Percentiles rank a stretch among this genome's conserved stretches.
Conservation (phyloP, 2,888 invertebrate genomes). For the Orthosia incerta region DNA sequence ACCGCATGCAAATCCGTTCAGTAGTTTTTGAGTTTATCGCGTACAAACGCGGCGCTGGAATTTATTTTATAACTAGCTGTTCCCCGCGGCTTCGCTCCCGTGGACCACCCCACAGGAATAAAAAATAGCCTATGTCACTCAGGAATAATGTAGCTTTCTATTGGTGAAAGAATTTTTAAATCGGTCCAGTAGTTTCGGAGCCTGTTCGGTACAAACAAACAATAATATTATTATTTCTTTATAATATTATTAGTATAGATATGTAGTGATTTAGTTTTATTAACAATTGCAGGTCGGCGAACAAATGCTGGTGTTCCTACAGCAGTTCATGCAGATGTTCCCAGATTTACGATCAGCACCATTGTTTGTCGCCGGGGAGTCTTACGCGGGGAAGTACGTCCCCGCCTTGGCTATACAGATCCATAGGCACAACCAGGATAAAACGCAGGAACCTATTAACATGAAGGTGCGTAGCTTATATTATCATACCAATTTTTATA, state of each 20-base stretch:
- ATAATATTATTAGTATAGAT: too few species aligned
- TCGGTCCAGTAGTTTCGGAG: too few species aligned
- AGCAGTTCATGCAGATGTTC: slow-evolving; percentile 91
- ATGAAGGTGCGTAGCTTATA: slow-evolving; percentile 75
- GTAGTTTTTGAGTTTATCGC: too few species aligned
- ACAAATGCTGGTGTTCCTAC: slow-evolving; percentile 86
- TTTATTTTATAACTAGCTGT: background rate
- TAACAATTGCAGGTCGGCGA: slow-evolving; percentile 75
- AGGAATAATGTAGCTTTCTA: too few species aligned
- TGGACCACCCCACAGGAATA: too few species aligned
- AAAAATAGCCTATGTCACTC: too few species aligned
- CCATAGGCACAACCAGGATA: slow-evolving; percentile 67
- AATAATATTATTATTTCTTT: too few species aligned
- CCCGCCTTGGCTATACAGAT: slow-evolving; percentile 87
- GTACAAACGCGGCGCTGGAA: background rate
- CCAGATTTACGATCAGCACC: slow-evolving; percentile 87
- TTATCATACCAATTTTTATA: background rate
- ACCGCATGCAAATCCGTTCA: too few species aligned
- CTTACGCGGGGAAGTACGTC: slow-evolving; percentile 89
- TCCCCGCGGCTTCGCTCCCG: too few species aligned
- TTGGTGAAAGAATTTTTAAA: too few species aligned
- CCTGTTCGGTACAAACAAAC: too few species aligned
- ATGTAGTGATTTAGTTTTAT: background rate
- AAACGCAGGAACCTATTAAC: slow-evolving; percentile 71
- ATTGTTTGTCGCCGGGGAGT: slow-evolving; percentile 91